Evolutionary conservation across 2,888 invertebrate genomes (phyloP).

Genomic region (Endomychus coccineus): DNA sequence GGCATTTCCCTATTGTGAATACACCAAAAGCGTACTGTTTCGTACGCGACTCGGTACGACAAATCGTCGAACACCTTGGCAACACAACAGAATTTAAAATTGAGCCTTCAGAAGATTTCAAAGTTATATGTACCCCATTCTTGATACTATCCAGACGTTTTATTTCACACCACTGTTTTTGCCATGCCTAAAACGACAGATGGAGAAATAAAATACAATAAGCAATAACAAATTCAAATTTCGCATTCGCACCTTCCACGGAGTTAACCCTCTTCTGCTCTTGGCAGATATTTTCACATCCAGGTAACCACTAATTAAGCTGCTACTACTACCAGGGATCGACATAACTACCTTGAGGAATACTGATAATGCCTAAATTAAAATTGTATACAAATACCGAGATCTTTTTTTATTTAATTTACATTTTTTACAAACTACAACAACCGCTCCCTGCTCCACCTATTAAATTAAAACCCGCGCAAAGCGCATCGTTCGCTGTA

Average conservation of each 20-base stretch:
- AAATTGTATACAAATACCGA: too few relatives aligned
- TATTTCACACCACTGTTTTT: constrained; percentile 58
- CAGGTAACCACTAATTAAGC: constrained; percentile 56
- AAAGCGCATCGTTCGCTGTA: neutral
- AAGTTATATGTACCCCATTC: constrained; percentile 49
- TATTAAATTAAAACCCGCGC: neutral
- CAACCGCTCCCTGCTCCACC: constrained; percentile 7
- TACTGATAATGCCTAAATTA: too few relatives aligned
- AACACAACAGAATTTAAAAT: constrained; percentile 46
- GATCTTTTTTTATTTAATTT: constrained; percentile 8
- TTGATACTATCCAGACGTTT: constrained; percentile 49
- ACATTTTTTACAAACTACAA: neutral
- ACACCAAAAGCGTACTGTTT: constrained; percentile 64
- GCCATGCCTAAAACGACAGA: constrained; percentile 52
- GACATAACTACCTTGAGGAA: too few relatives aligned
- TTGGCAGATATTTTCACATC: constrained; percentile 58
- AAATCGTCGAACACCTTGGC: constrained; percentile 53
- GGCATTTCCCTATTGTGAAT: constrained; percentile 50
- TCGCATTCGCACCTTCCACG: constrained; percentile 52
- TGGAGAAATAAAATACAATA: neutral
- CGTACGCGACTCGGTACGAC: constrained; percentile 58
- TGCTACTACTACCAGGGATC: constrained; percentile 30
- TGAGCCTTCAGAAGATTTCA: constrained; percentile 46
- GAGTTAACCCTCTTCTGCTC: constrained; percentile 53
- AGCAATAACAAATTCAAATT: constrained; percentile 31